phyloP scores from a whole-genome alignment of 2,888 invertebrate species.

The Myathropa florea region DNA sequence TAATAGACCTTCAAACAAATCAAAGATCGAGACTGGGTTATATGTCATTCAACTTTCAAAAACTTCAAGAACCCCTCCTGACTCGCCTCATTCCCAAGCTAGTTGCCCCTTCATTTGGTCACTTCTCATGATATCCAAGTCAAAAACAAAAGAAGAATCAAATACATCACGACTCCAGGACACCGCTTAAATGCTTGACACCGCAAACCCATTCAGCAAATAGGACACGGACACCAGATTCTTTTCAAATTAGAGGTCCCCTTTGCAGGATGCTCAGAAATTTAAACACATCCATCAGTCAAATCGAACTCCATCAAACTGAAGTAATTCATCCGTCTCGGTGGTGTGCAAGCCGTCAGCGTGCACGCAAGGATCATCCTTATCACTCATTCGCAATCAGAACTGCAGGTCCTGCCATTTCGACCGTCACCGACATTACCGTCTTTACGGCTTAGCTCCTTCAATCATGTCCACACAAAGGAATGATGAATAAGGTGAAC shows the following conservation, averaged over 20 bases:
- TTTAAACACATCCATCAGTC: background rate
- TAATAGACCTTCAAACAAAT: too few species aligned
- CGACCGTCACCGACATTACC: constrained; percentile 5
- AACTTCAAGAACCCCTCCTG: too few species aligned
- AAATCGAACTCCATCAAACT: background rate
- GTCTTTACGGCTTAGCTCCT: constrained; percentile 8
- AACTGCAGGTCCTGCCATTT: constrained; percentile 31
- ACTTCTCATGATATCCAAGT: background rate
- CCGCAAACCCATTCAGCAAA: background rate
- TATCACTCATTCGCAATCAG: constrained; percentile 16
- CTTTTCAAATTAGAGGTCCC: background rate
- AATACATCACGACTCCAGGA: background rate
- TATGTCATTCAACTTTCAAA: too few species aligned
- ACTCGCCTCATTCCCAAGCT: background rate
- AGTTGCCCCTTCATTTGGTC: background rate
- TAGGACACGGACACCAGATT: background rate
- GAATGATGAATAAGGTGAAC: constrained; percentile 66
- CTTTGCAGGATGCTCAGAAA: background rate
- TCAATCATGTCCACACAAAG: constrained; percentile 59
- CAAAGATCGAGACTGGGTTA: too few species aligned
- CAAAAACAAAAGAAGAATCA: background rate
- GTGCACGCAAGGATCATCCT: constrained; percentile 17
- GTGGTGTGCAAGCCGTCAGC: background rate
- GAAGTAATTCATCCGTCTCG: background rate
- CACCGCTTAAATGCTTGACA: background rate